Conservation (phyloP, 2,113 vertebrate genomes). For the Lepus americanus region DNA sequence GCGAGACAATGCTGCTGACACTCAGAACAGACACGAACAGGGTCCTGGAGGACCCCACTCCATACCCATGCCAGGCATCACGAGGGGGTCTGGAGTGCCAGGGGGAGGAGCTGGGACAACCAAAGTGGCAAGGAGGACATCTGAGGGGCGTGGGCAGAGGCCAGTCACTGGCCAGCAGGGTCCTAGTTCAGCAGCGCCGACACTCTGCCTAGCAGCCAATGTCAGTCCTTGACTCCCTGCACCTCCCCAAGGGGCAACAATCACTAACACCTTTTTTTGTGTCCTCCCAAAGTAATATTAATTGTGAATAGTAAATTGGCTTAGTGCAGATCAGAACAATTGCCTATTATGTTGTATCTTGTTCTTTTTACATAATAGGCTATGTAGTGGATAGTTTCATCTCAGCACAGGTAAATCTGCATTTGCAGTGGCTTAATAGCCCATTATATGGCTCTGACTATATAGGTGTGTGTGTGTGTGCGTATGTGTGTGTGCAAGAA, state of each 20-base stretch:
- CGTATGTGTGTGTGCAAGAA: not conserved
- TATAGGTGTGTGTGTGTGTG: not conserved
- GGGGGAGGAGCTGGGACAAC: not conserved
- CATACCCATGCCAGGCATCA: not conserved
- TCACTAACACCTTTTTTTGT: not conserved
- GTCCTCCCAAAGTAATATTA: not conserved
- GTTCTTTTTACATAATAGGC: not conserved
- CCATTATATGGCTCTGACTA: not conserved
- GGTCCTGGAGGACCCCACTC: not conserved
- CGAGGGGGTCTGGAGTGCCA: not conserved
- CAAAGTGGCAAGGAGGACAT: not conserved
- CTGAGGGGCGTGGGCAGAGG: not conserved
- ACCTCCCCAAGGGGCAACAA: not conserved
- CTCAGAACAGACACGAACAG: not conserved
- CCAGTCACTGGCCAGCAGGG: not conserved
- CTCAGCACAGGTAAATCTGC: not conserved
- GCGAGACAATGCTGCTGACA: not conserved
- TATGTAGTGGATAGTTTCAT: not conserved
- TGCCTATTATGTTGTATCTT: not conserved
- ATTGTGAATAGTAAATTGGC: not conserved
- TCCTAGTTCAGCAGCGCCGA: not conserved
- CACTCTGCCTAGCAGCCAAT: not conserved
- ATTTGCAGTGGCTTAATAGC: not conserved
- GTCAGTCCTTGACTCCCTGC: not conserved
- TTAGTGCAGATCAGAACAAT: slow-evolving; percentile 1